These are phyloP conservation scores for Miichthys miiuy DNA, from an alignment of 2,797 vertebrate genomes.

Conservation along the genomic window DNA sequence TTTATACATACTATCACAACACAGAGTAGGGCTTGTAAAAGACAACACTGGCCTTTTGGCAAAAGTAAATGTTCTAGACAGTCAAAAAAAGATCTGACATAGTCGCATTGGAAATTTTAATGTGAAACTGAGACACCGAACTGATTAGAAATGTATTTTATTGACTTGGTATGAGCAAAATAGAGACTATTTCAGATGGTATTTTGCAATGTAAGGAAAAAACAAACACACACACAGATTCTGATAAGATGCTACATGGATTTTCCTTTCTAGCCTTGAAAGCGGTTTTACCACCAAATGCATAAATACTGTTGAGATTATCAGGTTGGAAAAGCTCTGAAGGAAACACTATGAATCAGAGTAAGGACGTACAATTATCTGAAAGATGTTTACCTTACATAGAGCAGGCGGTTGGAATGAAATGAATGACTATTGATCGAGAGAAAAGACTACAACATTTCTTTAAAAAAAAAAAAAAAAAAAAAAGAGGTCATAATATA, in stretches of 20 bases:
- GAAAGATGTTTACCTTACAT: conserved; percentile 40
- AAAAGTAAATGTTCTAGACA: neutral
- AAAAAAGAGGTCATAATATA: conserved; percentile 36
- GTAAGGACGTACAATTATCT: conserved; percentile 30
- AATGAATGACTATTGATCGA: conserved; percentile 40
- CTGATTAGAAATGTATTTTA: neutral
- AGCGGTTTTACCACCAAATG: conserved; percentile 24
- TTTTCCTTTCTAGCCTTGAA: conserved; percentile 28
- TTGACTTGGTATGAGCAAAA: conserved; percentile 1
- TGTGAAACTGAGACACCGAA: neutral
- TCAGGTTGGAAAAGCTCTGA: conserved; percentile 37
- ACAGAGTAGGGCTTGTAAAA: neutral
- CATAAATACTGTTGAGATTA: conserved; percentile 37
- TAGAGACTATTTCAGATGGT: neutral
- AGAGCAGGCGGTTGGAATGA: conserved; percentile 11
- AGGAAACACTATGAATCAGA: conserved; percentile 38
- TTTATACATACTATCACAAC: too few species aligned
- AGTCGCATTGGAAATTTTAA: neutral
- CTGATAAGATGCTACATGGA: conserved; percentile 15
- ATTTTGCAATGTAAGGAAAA: conserved; percentile 16
- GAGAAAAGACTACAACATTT: conserved; percentile 34
- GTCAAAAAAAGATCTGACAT: neutral
- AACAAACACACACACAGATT: conserved; percentile 14
- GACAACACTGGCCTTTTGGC: neutral
- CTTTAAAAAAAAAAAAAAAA: conserved; percentile 27